phyloP scores from a whole-genome alignment of 1,140 invertebrate genomes.

The Holcopasites calliopsidis region DNA sequence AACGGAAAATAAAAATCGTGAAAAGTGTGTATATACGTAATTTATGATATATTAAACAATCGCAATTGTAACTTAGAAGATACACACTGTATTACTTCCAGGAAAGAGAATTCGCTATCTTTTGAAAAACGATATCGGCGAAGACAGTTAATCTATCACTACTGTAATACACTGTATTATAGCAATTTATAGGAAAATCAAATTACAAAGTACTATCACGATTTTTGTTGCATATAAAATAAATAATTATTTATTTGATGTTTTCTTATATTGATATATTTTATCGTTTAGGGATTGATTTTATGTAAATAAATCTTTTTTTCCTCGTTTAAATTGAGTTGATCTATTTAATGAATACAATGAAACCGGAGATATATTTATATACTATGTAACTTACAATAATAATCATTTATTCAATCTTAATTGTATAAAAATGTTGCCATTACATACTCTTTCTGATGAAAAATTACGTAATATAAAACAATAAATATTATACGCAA shows the following conservation, averaged over 20 bases:
- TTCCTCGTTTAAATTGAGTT: too few relatives aligned
- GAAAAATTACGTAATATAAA: not conserved
- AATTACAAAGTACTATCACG: conserved; percentile 32
- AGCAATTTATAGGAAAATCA: conserved; percentile 39
- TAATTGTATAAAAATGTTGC: conserved; percentile 29
- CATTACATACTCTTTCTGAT: conserved; percentile 20
- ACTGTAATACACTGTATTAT: conserved; percentile 36
- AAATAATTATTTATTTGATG: conserved; percentile 61
- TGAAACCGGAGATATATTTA: not conserved
- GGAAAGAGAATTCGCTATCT: not conserved
- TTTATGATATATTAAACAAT: conserved; percentile 11
- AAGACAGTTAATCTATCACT: conserved; percentile 15
- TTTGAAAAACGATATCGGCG: not conserved
- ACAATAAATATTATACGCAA: conserved; percentile 25
- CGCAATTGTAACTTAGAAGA: conserved; percentile 13
- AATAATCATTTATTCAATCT: conserved; percentile 29
- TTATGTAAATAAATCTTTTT: conserved; percentile 20
- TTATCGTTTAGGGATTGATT: not conserved
- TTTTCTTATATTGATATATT: conserved; percentile 1
- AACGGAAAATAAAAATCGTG: conserved; percentile 1
- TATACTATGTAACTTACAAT: conserved; percentile 13
- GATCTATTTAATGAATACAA: not conserved
- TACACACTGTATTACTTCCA: conserved; percentile 6
- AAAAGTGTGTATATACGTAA: conserved; percentile 21
- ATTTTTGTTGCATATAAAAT: conserved; percentile 56